Base-by-base conservation (phyloP, 2,888 invertebrate species). In the Chrysolina haemoptera region DNA sequence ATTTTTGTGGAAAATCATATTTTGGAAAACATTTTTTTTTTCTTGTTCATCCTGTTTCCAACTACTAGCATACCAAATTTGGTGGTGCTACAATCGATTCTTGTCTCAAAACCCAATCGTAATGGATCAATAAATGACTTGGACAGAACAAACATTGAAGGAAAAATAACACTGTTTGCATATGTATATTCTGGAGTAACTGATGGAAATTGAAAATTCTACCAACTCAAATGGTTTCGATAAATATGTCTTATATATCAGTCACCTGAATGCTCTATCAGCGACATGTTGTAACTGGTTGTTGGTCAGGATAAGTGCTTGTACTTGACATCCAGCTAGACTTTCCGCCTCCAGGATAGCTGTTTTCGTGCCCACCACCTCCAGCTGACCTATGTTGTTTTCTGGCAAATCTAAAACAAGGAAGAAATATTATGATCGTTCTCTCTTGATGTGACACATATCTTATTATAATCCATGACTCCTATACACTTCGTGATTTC, bases 281-380 rank as follows among this genome's bases (percentile, higher is more conserved):
- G 94, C 94, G 86, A 96, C 93, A 88, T 92, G 92, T 87, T 94
- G 92, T 83, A 96, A 91, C 88, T 93, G 92, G 89, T 96, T 96
- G 89, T 94, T 95, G 89, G 95, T 93, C 86, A 96, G 89, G 83
- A 95, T 93, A 79, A 96, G 90, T 74, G 95, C 94, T 88, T 96
- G 95, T 79, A 96, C 90, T 84, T 92, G 91, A 82, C 93, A 89
- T 78, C 93, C 93, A 79, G 93, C 94, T 84, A 95, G 90, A 76
- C 94, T 94, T 86, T 95, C 95, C 84, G 94, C 94, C 82, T 96
- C 94, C 83, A 96, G 90, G 80, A 93, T 91, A 88, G 94, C 94
- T 85, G 95, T 90, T 84, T 93, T 93, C 75, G 95, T 94, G 87
- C 93, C 94, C 80, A 94, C 93, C 85, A 96, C 93, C 88, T 96